Evolutionary conservation across 2,888 invertebrate species (phyloP), one percentile per base, ranked within the genome.

Genomic region (Diplazon laetatorius): DNA sequence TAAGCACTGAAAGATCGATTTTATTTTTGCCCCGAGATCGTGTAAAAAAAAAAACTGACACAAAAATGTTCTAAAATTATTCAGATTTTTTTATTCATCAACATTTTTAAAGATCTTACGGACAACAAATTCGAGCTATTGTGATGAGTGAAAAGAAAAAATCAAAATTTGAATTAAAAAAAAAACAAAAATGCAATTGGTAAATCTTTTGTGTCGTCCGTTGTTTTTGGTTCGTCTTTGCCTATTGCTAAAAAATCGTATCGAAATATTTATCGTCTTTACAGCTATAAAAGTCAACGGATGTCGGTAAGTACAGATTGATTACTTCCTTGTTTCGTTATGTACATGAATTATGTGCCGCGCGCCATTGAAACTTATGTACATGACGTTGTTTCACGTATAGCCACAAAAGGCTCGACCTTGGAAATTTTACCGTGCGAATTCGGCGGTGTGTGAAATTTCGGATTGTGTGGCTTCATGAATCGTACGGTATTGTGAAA

Each of bases 241-340:
- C 9, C 37, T 20, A 12, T 37, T 20, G 10, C 37, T n/a, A 39
- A 18, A 65, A 39, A 66, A 39, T 30, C n/a, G n/a, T 20, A 22
- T 50, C 77, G 73, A 81, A 83, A 82, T 80, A n/a, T 77, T 82
- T 76, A 78, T 81, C 80, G 81, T 74, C 72, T 82, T 73, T 85
- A 85, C 83, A 84, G 81, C 82, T 82, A 83, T 83, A 70, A 65
- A 82, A 82, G 80, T 84, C 79, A 76, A 66, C 84, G 85, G 70
- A 80, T 83, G 80, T 83, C 82, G 42, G 70, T 86, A 86, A 87
- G 86, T 87, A 87, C 86, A 84, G 74, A 82, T 81, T 78, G 80
- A 73, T 76, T 69, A 76, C 78, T 78, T 68, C 72, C 60, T 66
- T 59, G 22, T 50, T 69, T 80, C 73, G 55, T 73, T 70, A 52